Evolutionary conservation across 2,888 invertebrate species (phyloP).

Genomic region (Apeira syringaria): DNA sequence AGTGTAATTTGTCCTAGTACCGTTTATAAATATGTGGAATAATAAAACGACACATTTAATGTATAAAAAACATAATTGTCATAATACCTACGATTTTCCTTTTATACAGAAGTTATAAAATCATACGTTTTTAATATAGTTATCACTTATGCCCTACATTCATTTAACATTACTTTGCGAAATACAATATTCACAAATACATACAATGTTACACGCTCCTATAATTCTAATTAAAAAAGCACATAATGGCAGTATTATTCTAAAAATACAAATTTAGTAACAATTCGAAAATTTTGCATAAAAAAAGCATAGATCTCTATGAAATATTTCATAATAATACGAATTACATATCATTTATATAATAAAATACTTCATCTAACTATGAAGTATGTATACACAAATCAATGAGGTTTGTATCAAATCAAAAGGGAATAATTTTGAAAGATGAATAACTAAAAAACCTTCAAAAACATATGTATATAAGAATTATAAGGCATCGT

Average conservation of each 20-base stretch:
- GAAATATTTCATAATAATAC: slow-evolving; percentile 12
- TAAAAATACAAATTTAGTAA: slow-evolving; percentile 16
- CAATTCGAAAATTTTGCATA: slow-evolving; percentile 11
- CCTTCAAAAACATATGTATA: too few species aligned
- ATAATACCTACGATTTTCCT: too few species aligned
- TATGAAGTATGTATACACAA: slow-evolving; percentile 31
- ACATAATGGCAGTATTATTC: slow-evolving; percentile 22
- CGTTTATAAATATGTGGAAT: too few species aligned
- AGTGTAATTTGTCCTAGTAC: too few species aligned
- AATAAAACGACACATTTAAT: too few species aligned
- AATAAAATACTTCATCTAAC: slow-evolving; percentile 30
- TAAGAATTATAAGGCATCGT: too few species aligned
- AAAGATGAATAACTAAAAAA: too few species aligned
- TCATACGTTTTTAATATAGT: slow-evolving; percentile 7
- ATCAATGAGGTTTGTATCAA: slow-evolving; percentile 25
- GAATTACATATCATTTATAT: slow-evolving; percentile 11
- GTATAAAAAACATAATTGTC: too few species aligned
- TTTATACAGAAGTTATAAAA: too few species aligned
- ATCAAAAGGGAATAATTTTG: slow-evolving; percentile 19
- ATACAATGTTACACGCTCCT: slow-evolving; percentile 10
- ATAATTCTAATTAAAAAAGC: slow-evolving; percentile 15
- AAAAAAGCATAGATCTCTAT: slow-evolving; percentile 14
- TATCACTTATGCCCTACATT: too few species aligned
- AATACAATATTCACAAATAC: slow-evolving; percentile 10
- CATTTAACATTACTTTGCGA: slow-evolving; percentile 7